Evolutionary conservation across 2,113 vertebrate genomes (phyloP).

Genomic region (Myxocyprinus asiaticus): DNA sequence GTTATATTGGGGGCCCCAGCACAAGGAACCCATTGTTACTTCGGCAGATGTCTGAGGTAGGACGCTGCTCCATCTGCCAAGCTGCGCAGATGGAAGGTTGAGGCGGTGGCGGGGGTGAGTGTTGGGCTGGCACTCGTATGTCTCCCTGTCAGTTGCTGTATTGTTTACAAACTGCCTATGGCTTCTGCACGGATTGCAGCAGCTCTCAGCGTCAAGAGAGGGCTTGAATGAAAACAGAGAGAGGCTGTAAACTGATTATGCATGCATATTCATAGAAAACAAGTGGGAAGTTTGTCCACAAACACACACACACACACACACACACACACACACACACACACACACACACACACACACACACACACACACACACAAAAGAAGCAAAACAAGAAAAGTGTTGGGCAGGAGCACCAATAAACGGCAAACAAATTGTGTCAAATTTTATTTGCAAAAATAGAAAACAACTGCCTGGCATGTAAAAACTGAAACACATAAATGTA

Average conservation of each 20-base stretch:
- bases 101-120: slow-evolving; percentile 57
- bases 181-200: slow-evolving; percentile 52
- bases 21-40: slow-evolving; percentile 69
- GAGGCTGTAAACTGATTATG: slow-evolving; percentile 15
- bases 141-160: slow-evolving; percentile 65
- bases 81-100: slow-evolving; percentile 61
- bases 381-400: background rate
- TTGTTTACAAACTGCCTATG: slow-evolving; percentile 55
- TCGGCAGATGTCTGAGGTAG: slow-evolving; percentile 73
- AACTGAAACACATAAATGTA: background rate
- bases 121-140: slow-evolving; percentile 59
- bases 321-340: background rate
- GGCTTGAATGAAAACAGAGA: background rate
- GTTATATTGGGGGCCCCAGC: slow-evolving; percentile 66
- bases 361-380: background rate
- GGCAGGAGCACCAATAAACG: background rate
- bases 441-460: slow-evolving; percentile 25
- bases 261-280: background rate
- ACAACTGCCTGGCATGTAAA: background rate
- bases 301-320: background rate
- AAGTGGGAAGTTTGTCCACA: background rate
- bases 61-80: slow-evolving; percentile 74
- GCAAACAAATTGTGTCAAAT: background rate
- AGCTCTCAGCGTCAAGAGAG: slow-evolving; percentile 43
- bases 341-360: background rate